These are phyloP conservation scores for Gallinago solitaria DNA, from an alignment of 2,797 vertebrate species.

Conservation along the genomic window DNA sequence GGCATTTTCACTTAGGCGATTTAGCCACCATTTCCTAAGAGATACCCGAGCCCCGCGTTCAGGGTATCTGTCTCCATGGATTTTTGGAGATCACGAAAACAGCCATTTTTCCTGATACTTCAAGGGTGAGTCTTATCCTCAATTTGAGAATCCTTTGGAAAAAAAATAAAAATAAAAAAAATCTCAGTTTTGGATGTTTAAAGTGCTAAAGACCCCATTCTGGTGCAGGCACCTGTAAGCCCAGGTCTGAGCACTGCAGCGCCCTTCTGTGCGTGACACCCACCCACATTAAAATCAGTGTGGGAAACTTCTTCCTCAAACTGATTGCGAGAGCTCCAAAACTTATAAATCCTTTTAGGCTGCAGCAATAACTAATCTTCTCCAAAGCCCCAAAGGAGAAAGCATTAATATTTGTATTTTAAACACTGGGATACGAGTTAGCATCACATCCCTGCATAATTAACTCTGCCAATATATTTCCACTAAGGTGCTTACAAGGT, in stretches of 20 bases:
- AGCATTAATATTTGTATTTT: conserved; percentile 20
- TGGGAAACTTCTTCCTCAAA: not conserved
- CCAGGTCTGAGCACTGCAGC: accelerated
- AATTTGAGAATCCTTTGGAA: not conserved
- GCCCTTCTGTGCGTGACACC: accelerated
- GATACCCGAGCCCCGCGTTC: not conserved
- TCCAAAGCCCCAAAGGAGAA: not conserved
- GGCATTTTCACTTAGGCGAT: not conserved
- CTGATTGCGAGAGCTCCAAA: not conserved
- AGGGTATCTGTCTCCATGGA: not conserved
- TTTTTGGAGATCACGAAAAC: not conserved
- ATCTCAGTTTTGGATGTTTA: not conserved
- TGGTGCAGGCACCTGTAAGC: not conserved
- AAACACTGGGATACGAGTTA: conserved; percentile 28
- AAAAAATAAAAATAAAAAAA: not conserved
- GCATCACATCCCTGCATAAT: conserved; percentile 8
- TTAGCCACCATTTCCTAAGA: not conserved
- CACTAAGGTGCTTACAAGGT: conserved; percentile 44
- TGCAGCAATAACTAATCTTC: not conserved
- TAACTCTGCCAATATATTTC: conserved; percentile 36
- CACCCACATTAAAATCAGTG: not conserved
- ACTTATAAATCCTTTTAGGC: not conserved
- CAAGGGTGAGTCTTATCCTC: not conserved
- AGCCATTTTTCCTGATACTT: not conserved
- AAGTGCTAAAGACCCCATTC: not conserved